Percentiles rank a stretch among this genome's conserved stretches.
These are phyloP conservation scores for Pantala flavescens DNA, from an alignment of 1,140 invertebrate genomes.

Conservation along the genomic window DNA sequence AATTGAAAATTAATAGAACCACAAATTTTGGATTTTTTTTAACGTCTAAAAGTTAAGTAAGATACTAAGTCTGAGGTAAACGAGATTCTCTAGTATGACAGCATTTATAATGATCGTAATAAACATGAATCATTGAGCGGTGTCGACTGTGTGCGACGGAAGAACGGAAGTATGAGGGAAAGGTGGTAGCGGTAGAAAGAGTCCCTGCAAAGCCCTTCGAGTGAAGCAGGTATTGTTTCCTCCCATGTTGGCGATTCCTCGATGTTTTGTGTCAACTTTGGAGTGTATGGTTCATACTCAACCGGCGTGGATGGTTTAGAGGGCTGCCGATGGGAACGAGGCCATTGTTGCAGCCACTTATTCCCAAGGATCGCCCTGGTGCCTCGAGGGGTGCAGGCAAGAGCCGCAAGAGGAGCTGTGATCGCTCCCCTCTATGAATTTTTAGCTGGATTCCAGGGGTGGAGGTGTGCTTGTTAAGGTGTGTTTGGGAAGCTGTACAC, in stretches of 20 bases:
- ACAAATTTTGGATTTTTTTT: too few species aligned
- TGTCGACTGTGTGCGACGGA: background rate
- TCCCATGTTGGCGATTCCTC: background rate
- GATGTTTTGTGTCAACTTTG: constrained; percentile 3
- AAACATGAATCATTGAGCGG: too few species aligned
- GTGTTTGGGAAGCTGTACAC: background rate
- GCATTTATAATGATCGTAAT: too few species aligned
- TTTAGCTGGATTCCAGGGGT: background rate
- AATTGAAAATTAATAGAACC: too few species aligned
- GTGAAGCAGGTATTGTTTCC: background rate
- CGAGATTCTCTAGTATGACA: too few species aligned
- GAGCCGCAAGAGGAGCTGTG: too few species aligned
- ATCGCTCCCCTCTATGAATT: background rate
- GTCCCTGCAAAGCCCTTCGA: background rate
- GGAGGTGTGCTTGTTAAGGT: background rate
- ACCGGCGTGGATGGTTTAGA: background rate
- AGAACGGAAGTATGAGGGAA: background rate
- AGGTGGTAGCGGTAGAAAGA: background rate
- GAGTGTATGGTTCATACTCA: background rate
- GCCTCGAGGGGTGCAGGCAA: background rate
- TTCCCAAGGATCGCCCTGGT: background rate
- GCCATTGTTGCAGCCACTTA: constrained; percentile 3
- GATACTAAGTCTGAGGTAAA: too few species aligned
- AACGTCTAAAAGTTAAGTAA: too few species aligned
- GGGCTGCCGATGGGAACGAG: background rate